Conservation (phyloP, 1,140 invertebrate species). For the Aphis craccivora region DNA sequence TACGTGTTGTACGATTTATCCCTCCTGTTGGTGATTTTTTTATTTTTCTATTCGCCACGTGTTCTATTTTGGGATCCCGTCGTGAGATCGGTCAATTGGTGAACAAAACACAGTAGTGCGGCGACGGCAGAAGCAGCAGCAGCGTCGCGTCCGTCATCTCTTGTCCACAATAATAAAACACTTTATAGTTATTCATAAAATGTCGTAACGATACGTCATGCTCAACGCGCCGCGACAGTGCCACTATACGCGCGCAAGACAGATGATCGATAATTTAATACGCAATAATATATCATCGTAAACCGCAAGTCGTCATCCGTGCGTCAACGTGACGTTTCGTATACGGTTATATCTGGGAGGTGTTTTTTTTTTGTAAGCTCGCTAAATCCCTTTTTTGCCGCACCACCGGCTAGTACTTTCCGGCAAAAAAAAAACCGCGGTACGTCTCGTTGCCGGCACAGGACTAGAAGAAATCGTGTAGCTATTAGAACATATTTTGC, state of each 20-base stretch:
- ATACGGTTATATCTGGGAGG: not conserved
- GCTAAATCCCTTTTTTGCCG: not conserved
- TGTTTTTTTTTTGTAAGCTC: not conserved
- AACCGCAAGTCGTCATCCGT: not conserved
- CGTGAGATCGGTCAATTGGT: not conserved
- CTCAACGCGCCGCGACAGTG: not conserved
- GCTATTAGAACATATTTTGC: not conserved
- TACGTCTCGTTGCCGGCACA: not conserved
- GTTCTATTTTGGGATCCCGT: constrained; percentile 4
- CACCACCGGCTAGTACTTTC: too few relatives aligned
- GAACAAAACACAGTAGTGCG: not conserved
- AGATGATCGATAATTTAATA: not conserved
- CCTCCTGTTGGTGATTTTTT: not conserved
- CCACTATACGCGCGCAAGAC: too few relatives aligned
- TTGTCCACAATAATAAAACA: not conserved
- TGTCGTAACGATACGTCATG: not conserved
- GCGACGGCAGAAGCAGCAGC: not conserved
- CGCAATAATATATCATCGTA: not conserved
- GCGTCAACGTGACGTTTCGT: not conserved
- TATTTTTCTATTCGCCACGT: not conserved
- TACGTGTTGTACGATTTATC: not conserved
- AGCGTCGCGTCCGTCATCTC: not conserved
- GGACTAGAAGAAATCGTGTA: not conserved
- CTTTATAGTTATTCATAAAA: not conserved
- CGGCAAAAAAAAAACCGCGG: not conserved